Base-by-base conservation (phyloP, 2,888 invertebrate genomes). In the Priocnemis perturbator region DNA sequence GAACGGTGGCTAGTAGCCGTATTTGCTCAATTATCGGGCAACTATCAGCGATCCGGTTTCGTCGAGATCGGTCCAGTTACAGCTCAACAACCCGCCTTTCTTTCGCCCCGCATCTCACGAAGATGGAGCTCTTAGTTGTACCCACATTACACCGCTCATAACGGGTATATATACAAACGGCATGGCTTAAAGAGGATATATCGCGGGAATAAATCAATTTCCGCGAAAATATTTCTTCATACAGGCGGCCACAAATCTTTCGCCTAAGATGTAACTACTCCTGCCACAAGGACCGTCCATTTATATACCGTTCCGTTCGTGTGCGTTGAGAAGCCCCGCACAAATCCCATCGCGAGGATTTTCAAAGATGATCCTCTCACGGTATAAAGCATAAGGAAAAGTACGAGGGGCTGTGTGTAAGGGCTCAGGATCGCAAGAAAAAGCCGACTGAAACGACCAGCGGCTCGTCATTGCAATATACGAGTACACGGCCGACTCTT, bases 401-500 rank as follows among this genome's bases (percentile, higher is more conserved):
- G 50, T 17, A 50, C 11, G 19, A 50, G 17, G 19, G 19, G 17
- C 50, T 17, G 4, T 50, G 47, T 3, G 17, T 3, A 7, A 50
- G 9, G 50, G 50, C n/a, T 50, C 19, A 2, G 37, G 37, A 37
- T 37, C 4, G 37, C 7, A 11, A 37, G 14, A 11, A 37, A 37
- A 37, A 11, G 50, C 50, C 17, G 19, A 50, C 1, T 4, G 50
- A 4, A 50, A 19, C n/a, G 17, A 17, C 47, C 3, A n/a, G 7
- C 15, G 47, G 47, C 2, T 19, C 52, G 19, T 52, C 11, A 19
- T 52, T n/a, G 17, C 11, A 20, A n/a, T n/a, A 52, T 52, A 52
- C n/a, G n/a, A n/a, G n/a, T n/a, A n/a, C 19, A 52, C 3, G 3
- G 53, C 9, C 21, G 64, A 55, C 59, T 59, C 53, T 23, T 37